Evolutionary conservation across 2,113 vertebrate species (phyloP), one percentile per base, ranked within the genome.

Genomic region (Pavo muticus): DNA sequence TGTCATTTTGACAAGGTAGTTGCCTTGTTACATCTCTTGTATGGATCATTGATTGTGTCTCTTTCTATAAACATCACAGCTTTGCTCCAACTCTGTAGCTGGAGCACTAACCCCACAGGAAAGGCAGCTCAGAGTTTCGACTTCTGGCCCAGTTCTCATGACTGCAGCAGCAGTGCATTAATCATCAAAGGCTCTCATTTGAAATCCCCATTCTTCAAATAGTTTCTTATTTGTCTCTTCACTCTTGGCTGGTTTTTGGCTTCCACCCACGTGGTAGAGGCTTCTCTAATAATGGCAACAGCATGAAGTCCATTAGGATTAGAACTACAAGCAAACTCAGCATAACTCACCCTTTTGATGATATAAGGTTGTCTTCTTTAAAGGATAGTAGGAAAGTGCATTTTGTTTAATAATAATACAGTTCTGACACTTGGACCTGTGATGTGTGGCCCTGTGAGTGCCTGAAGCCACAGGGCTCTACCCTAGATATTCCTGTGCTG

Each of bases 131-230:
- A n/a, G 67, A 92, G 47, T 48, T 56, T 69, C 60, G 47, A 30
- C 47, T 94, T 89, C 71, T 90, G 75, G 44, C 64, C 68, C 56
- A 6, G 3, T 77, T 91, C 90, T 93, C 82, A 80, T 0, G 2
- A 89, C 71, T 56, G 40, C 27, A 76, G 56, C 87, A 83, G 81
- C 68, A 85, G 75, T 70, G 72, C 50, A 95, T 87, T 83, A 69
- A 68, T 94, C 84, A 83, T 92, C 89, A 79, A 87, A 82, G 59
- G 24, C 48, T 91, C 48, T 87, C 87, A 89, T 84, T 81, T 93
- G 84, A 94, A 95, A 73, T 81, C 64, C 64, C 74, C 82, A 77
- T 89, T 95, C 94, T 86, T 94, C 82, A 74, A 93, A 91, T 89
- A 92, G 78, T 90, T 94, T 85, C 84, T 63, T 93, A 81, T 50